These are phyloP conservation scores for Polylopha cassiicola DNA, from an alignment of 2,888 invertebrate species.

Conservation along the genomic window DNA sequence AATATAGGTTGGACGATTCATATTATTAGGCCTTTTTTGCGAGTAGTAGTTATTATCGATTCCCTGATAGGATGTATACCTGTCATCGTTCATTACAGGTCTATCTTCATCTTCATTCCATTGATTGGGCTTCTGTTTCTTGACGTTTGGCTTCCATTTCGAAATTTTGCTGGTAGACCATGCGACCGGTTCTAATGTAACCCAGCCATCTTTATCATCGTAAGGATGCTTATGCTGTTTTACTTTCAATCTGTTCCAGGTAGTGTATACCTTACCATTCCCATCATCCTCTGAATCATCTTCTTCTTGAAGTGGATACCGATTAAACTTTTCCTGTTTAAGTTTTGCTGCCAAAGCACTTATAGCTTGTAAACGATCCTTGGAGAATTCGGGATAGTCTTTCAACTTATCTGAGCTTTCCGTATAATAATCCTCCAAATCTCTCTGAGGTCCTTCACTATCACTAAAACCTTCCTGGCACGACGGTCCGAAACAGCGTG, in stretches of 20 bases:
- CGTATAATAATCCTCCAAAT: conserved; percentile 78
- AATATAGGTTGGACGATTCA: conserved; percentile 56
- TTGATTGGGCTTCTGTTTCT: conserved; percentile 68
- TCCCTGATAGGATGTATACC: conserved; percentile 41
- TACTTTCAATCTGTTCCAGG: conserved; percentile 74
- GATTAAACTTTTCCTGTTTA: conserved; percentile 61
- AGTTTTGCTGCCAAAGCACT: conserved; percentile 66
- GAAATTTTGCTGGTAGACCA: conserved; percentile 89
- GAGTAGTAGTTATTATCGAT: conserved; percentile 47
- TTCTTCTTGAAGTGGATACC: conserved; percentile 36
- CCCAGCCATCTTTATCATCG: conserved; percentile 86
- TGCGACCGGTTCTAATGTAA: conserved; percentile 85
- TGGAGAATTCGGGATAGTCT: conserved; percentile 56
- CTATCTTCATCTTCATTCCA: conserved; percentile 51
- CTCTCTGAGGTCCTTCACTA: conserved; percentile 68
- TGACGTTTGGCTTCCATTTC: conserved; percentile 84
- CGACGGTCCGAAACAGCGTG: conserved; percentile 68
- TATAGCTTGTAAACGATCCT: conserved; percentile 65
- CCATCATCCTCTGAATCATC: conserved; percentile 41
- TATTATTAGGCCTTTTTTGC: conserved; percentile 54
- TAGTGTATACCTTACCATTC: conserved; percentile 54
- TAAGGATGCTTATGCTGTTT: conserved; percentile 78
- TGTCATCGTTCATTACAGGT: conserved; percentile 25
- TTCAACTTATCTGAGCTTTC: conserved; percentile 78
- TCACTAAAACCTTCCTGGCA: conserved; percentile 57